phyloP scores from a whole-genome alignment of 2,888 invertebrate genomes.

The Pammene fasciana region DNA sequence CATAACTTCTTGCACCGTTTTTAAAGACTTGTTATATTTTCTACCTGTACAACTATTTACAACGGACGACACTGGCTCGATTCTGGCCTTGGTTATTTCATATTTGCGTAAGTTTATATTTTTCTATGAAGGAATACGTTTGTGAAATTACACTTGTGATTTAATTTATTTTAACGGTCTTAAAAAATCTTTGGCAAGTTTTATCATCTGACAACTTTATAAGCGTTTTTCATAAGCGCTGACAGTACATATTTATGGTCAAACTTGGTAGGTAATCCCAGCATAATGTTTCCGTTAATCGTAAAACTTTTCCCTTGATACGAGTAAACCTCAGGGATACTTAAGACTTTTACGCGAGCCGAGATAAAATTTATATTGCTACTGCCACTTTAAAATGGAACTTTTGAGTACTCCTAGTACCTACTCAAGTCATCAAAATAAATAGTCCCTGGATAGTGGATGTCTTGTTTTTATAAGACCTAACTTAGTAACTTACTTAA shows the following conservation, averaged over 20 bases:
- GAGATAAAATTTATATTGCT: conserved; percentile 9
- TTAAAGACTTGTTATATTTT: too few species aligned
- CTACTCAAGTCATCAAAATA: neutral
- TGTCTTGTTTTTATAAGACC: neutral
- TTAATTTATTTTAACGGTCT: neutral
- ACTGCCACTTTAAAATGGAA: neutral
- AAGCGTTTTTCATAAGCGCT: neutral
- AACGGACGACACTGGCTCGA: neutral
- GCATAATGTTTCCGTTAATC: conserved; percentile 17
- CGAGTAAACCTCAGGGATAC: conserved; percentile 1
- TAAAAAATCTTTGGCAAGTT: neutral
- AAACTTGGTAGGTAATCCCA: conserved; percentile 3
- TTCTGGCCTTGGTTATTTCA: too few species aligned
- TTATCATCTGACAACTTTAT: neutral
- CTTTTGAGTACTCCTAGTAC: neutral
- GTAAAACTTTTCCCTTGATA: conserved; percentile 14
- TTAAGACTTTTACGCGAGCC: neutral
- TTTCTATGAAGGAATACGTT: too few species aligned
- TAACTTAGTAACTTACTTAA: too few species aligned
- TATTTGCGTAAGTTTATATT: too few species aligned
- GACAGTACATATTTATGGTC: conserved; percentile 5
- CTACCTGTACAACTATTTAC: too few species aligned
- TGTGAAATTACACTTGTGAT: too few species aligned
- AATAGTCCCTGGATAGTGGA: neutral
- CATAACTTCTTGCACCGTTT: too few species aligned